Percentiles rank a stretch among this genome's conserved stretches.
These are phyloP conservation scores for Carpatolechia fugitivella DNA, from an alignment of 2,888 invertebrate genomes.

Conservation along the genomic window DNA sequence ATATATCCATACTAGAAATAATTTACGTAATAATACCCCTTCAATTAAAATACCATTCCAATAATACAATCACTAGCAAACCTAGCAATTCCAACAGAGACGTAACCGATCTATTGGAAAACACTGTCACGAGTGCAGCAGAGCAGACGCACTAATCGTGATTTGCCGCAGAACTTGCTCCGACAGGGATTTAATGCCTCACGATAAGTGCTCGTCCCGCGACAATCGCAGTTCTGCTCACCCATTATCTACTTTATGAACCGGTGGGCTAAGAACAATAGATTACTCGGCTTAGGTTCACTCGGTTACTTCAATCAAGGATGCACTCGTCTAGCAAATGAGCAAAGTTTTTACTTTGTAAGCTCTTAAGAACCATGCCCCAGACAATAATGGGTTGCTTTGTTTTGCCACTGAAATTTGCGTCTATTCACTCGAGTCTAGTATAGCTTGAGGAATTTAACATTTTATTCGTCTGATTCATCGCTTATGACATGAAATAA, in stretches of 20 bases:
- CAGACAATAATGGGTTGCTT: neutral
- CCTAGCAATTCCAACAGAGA: neutral
- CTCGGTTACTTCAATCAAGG: conserved; percentile 1
- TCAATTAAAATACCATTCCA: neutral
- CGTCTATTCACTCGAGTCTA: too few relatives aligned
- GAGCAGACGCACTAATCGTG: conserved; percentile 1
- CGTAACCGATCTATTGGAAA: conserved; percentile 2
- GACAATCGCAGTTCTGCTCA: conserved; percentile 38
- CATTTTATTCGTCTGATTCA: too few relatives aligned
- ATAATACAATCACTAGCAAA: neutral
- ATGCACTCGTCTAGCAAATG: neutral
- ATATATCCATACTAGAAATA: too few relatives aligned
- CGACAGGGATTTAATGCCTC: conserved; percentile 23
- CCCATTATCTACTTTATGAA: conserved; percentile 37
- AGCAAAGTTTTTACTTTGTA: neutral
- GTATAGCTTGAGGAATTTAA: too few relatives aligned
- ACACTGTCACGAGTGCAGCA: neutral
- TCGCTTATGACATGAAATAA: too few relatives aligned
- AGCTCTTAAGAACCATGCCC: conserved; percentile 1
- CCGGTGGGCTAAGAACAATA: conserved; percentile 38
- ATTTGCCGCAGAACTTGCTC: conserved; percentile 23
- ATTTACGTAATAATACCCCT: too few relatives aligned
- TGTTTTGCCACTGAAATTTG: neutral
- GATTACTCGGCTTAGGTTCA: conserved; percentile 21
- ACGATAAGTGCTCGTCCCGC: conserved; percentile 10